Percentiles rank a stretch among this genome's conserved stretches.
These are phyloP conservation scores for Coendou prehensilis DNA, from an alignment of 2,797 vertebrate species.

Conservation along the genomic window DNA sequence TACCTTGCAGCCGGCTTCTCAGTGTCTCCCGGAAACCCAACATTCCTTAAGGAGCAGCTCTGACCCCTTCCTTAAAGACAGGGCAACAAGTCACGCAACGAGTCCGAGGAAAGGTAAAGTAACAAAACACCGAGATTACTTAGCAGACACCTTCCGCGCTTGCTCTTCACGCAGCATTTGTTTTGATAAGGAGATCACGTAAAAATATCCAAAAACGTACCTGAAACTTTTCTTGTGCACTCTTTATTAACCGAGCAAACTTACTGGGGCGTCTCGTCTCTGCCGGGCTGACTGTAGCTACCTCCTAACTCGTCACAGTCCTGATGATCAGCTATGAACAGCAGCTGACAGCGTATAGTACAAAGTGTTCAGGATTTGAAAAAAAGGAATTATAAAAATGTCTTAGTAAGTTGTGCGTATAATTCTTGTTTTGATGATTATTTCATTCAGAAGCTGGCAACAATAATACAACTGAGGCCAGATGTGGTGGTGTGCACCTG, in stretches of 20 bases:
- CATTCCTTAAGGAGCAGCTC: background rate
- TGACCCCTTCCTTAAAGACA: background rate
- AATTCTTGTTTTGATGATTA: background rate
- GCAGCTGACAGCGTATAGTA: background rate
- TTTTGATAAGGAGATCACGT: background rate
- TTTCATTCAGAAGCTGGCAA: constrained; percentile 28
- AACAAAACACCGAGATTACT: background rate
- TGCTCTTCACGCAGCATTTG: background rate
- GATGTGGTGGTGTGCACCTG: background rate
- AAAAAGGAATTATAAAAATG: background rate
- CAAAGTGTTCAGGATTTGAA: background rate
- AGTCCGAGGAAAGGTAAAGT: background rate
- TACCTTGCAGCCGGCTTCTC: background rate
- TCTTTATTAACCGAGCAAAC: background rate
- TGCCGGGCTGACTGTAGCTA: background rate
- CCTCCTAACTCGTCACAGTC: background rate
- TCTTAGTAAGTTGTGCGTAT: background rate
- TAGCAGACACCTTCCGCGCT: background rate
- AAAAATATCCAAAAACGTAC: background rate
- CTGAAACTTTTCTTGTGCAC: background rate
- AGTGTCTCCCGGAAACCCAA: background rate
- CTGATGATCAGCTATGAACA: background rate
- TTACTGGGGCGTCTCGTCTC: background rate
- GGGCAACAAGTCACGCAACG: background rate
- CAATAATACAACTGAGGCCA: background rate